Evolutionary conservation across 2,113 vertebrate species (phyloP).

Genomic region (Mugil cephalus): DNA sequence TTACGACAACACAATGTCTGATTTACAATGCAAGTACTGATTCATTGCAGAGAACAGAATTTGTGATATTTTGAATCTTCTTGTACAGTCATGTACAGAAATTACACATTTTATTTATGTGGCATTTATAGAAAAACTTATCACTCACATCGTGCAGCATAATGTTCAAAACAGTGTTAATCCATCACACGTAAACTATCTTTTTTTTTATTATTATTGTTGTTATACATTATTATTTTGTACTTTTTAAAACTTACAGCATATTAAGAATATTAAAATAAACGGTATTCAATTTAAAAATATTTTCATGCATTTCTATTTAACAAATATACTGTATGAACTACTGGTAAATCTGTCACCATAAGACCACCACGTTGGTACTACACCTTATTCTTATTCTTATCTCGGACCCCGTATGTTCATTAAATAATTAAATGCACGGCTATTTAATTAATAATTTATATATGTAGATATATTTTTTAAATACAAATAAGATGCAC

Average conservation of each 20-base stretch:
- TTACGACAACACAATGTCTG: neutral
- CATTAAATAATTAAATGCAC: too few species aligned
- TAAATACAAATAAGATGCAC: conserved; percentile 15
- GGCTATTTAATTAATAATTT: too few species aligned
- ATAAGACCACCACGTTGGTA: neutral
- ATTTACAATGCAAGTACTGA: neutral
- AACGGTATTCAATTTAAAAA: neutral
- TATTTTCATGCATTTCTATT: neutral
- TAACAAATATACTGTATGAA: neutral
- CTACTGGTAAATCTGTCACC: neutral
- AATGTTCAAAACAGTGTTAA: neutral
- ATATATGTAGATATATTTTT: too few species aligned
- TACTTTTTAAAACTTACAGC: too few species aligned
- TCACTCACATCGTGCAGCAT: neutral
- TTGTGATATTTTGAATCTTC: neutral
- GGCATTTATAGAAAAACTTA: too few species aligned
- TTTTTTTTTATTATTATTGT: neutral
- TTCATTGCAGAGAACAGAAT: too few species aligned
- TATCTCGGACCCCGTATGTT: neutral
- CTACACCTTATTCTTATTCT: neutral
- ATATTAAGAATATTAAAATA: neutral
- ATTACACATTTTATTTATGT: too few species aligned
- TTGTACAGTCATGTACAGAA: too few species aligned
- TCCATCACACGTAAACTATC: neutral
- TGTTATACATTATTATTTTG: neutral